These are phyloP conservation scores for Latrodectus elegans DNA, from an alignment of 2,888 invertebrate genomes.

Conservation along the genomic window DNA sequence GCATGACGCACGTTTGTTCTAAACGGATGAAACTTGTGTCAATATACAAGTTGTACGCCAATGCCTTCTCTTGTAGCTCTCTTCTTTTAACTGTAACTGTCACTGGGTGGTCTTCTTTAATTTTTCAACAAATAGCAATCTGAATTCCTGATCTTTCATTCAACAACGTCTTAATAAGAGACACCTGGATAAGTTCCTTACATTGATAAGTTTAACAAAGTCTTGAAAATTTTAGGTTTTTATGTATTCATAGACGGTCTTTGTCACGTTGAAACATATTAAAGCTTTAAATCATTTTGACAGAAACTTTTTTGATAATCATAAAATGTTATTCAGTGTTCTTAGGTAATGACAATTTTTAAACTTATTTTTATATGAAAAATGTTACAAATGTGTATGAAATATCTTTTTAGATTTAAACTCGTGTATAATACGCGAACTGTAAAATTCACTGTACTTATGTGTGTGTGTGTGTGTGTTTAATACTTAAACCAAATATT, in stretches of 20 bases:
- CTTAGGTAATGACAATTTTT: no score
- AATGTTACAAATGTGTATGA: no score
- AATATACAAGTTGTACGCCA: background rate
- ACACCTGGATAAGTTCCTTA: background rate
- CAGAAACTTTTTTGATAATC: no score
- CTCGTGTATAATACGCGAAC: no score
- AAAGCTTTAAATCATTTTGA: no score
- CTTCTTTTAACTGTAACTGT: background rate
- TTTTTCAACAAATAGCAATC: slow-evolving; percentile 24
- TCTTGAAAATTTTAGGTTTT: background rate
- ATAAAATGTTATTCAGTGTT: no score
- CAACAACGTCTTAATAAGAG: background rate
- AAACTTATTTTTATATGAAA: no score
- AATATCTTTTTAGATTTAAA: no score
- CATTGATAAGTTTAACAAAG: background rate
- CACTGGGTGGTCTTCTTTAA: slow-evolving; percentile 30
- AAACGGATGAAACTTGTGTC: background rate
- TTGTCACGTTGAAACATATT: no score
- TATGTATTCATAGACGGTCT: background rate
- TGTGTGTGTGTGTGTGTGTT: no score
- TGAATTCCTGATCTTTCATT: slow-evolving; percentile 12
- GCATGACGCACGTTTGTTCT: background rate
- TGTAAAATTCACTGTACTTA: no score
- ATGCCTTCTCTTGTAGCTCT: background rate
- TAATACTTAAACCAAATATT: no score